Base-by-base conservation (phyloP, 2,797 vertebrate species). In the Antrozous pallidus region DNA sequence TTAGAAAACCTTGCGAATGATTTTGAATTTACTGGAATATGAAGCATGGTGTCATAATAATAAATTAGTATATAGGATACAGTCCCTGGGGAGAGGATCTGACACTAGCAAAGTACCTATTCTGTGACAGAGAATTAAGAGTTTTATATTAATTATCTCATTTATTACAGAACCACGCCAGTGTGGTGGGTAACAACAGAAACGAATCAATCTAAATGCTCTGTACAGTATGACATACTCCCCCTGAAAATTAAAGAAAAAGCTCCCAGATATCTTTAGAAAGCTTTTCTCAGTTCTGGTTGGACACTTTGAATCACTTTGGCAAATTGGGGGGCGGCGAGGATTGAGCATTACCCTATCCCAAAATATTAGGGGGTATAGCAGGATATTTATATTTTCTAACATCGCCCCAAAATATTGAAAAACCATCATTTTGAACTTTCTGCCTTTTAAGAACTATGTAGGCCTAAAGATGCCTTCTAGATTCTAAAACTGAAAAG, bases 401-500 rank as follows among this genome's bases (percentile, higher is more conserved):
- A 71, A 85, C 7, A 56, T 6, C 17, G 85, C 28, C 65, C 70
- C 49, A 22, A 58, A 36, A 86, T 13, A 33, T 2, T 83, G 24
- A 69, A 91, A 87, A 80, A 20, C 1, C 42, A 40, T 24, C 51
- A 58, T 63, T 38, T 42, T 17, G 89, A 69, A 81, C 14, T 61
- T 65, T 51, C 40, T 36, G 10, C 71, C 54, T 85, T 88, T 93
- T 78, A 93, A 42, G 69, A 92, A 82, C 11, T 42, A 78, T 18
- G 70, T 8, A 86, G 51, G 33, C 14, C 71, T 42, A 89, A 75
- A 88, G 33, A 71, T 73, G 42, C 11, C 54, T 69, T 91, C 54
- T 90, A 83, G 85, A 93, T 67, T 89, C 33, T 70, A 96, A 88
- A 77, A 91, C 2, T 63, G 38, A 69, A 81, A 88, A 42, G 47